Evolutionary conservation across 2,797 vertebrate species (phyloP), one percentile per base, ranked within the genome.

Genomic region (Glossophaga mutica): DNA sequence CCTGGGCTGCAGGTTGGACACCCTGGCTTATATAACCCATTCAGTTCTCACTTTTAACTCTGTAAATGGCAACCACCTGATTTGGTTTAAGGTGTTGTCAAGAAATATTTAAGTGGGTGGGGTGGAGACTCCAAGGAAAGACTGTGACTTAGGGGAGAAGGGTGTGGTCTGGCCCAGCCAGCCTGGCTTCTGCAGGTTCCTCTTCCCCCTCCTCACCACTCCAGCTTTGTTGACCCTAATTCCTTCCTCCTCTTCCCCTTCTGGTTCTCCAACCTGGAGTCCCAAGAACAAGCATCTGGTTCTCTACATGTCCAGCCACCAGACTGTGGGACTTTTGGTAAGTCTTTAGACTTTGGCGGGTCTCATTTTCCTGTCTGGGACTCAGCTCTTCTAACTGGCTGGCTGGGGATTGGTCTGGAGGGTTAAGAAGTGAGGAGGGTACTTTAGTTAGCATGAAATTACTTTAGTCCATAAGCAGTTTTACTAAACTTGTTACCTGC

Each of bases 331-430:
- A 21, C 48, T 11, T 68, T 42, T 21, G 91, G 74, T 94, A 71
- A 93, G 71, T 88, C 32, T 12, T 52, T 26, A 37, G 0, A 34
- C 6, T 22, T 11, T 4, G 0, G 7, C 4, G 37, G 87, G 9
- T 9, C 83, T 89, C 0, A 0, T 74, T 71, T 55, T 62, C 14
- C 9, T 0, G 0, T 34, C 14, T 22, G n/a, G 18, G n/a, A 74
- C 22, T 81, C 44, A 7, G 24, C 22, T 79, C 11, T 1, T n/a
- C 55, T 50, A 32, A 26, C 39, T 3, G 3, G 12, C 4, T 59
- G 15, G 14, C 6, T n/a, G 11, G 70, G 50, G 32, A 73, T 81
- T 84, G n/a, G 15, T 46, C 44, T 46, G 10, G 32, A 37, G 37
- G 24, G 16, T 5, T 48, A 9, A 18, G 50, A 81, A 55, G 21